Conservation (phyloP, 2,113 vertebrate genomes). For the Lasiurus cinereus region DNA sequence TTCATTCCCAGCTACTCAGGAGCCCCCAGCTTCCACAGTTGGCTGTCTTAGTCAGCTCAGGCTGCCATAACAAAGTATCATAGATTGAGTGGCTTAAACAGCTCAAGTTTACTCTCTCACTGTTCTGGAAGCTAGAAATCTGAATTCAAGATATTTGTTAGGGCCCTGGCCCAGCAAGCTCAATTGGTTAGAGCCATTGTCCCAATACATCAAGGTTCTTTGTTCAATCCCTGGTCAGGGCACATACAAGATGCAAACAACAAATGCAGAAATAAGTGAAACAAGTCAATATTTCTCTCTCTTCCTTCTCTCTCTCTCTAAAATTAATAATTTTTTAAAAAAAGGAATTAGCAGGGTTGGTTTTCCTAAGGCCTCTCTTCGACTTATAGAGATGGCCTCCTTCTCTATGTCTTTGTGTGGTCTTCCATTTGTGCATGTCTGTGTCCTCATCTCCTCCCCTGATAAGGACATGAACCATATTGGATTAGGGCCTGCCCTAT, state of each 20-base stretch:
- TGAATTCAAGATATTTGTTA: not conserved
- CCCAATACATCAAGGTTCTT: no score
- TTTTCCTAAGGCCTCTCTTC: not conserved
- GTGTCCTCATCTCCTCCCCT: not conserved
- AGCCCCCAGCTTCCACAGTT: not conserved
- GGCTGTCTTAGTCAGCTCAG: not conserved
- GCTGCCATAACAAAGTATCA: not conserved
- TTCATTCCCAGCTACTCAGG: not conserved
- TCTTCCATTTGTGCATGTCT: not conserved
- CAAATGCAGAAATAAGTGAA: no score
- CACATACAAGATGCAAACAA: no score
- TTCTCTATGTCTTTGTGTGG: not conserved
- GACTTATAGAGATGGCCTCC: accelerated
- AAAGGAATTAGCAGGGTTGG: not conserved
- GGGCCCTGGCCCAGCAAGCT: no score
- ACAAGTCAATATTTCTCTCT: no score
- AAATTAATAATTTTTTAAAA: no score
- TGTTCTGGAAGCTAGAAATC: not conserved
- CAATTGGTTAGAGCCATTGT: no score
- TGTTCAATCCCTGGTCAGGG: no score
- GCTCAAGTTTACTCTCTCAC: not conserved
- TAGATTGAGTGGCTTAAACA: not conserved
- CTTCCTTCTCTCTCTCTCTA: no score
- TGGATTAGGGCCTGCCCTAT: not conserved
- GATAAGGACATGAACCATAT: not conserved